A percentile compares a stretch with the other conserved stretches of the same genome.
Conservation (phyloP, 2,113 vertebrate genomes). For the Cebidichthys violaceus region DNA sequence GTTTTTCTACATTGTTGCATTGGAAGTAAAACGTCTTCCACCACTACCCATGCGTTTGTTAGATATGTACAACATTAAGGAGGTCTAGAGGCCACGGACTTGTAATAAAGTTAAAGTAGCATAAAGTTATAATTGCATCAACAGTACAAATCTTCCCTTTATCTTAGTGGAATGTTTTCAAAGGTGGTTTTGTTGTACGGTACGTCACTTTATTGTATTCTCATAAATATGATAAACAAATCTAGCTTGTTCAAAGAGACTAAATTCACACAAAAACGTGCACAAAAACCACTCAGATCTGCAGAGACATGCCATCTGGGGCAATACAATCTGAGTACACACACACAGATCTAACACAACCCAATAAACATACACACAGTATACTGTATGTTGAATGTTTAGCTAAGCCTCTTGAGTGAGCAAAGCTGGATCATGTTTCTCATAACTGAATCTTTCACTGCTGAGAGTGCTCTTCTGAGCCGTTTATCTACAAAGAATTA, state of each 20-base stretch:
- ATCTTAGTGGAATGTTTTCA: slow-evolving; percentile 24
- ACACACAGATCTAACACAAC: slow-evolving; percentile 14
- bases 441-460: slow-evolving; percentile 57
- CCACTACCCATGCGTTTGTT: background rate
- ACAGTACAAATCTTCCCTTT: slow-evolving; percentile 8
- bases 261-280: slow-evolving; percentile 21
- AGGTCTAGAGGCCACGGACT: background rate
- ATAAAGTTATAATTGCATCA: slow-evolving; percentile 14
- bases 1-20: background rate
- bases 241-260: slow-evolving; percentile 25
- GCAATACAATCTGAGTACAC: slow-evolving; percentile 4
- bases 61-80: background rate
- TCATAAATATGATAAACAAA: slow-evolving; percentile 25
- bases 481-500: slow-evolving; percentile 48
- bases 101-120: too few relatives aligned
- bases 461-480: slow-evolving; percentile 34
- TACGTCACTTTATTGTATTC: slow-evolving; percentile 19
- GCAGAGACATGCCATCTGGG: slow-evolving; percentile 37
- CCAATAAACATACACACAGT: slow-evolving; percentile 21
- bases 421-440: slow-evolving; percentile 60
- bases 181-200: slow-evolving; percentile 13
- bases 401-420: slow-evolving; percentile 63
- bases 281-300: slow-evolving; percentile 31
- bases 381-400: slow-evolving; percentile 48
- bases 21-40: background rate